Evolutionary conservation across 64 coral and sea anemone genomes (phyloP).

Genomic region (Platygyra sinensis): DNA sequence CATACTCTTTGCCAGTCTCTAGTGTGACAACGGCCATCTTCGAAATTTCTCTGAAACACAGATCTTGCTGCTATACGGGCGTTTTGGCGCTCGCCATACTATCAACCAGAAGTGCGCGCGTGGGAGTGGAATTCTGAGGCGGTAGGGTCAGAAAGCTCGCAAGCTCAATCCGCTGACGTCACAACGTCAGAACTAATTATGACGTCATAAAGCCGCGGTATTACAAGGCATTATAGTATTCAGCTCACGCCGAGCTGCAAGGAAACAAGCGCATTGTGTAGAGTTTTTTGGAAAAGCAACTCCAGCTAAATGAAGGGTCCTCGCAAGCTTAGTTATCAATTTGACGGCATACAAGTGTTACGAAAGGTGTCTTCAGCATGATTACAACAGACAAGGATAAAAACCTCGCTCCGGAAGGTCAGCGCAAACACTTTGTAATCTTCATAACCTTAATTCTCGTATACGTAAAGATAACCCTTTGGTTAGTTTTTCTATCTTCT

Average conservation of each 20-base stretch:
- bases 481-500: too few species aligned
- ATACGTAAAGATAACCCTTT: not conserved
- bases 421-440: not conserved
- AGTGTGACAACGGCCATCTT: too few species aligned
- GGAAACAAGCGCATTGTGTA: not conserved
- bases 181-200: not conserved
- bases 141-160: not conserved
- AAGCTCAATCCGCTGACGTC: too few species aligned
- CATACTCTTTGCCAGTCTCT: too few species aligned
- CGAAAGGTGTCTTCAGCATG: not conserved
- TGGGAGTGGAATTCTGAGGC: not conserved
- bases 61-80: too few species aligned
- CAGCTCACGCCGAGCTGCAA: not conserved
- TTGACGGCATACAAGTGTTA: not conserved
- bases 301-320: not conserved
- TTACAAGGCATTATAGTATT: not conserved
- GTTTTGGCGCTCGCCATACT: too few species aligned
- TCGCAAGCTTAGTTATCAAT: not conserved
- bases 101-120: too few species aligned
- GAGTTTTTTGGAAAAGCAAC: too few species aligned
- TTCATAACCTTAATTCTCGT: not conserved
- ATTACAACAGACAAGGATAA: not conserved
- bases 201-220: not conserved
- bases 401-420: not conserved
- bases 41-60: too few species aligned